phyloP scores from a whole-genome alignment of 2,113 vertebrate genomes.

The Cephalopholis sonnerati region DNA sequence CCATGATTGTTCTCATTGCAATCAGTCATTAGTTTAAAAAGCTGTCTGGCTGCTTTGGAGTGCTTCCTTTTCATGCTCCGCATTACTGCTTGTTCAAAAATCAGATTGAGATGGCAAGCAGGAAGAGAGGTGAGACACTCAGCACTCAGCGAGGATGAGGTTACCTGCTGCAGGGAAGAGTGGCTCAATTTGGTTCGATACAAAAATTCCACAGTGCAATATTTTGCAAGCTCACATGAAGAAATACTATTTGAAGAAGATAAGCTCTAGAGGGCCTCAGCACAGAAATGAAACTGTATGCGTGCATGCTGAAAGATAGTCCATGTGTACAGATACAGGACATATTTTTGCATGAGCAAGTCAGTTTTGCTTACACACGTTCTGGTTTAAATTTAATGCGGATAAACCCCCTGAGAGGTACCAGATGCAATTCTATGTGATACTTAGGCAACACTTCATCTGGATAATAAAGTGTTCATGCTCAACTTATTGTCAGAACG shows the following conservation, averaged over 20 bases:
- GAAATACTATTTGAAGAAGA: not conserved
- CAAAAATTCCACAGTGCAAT: constrained; percentile 18
- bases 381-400: not conserved
- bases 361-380: not conserved
- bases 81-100: constrained; percentile 38
- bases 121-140: not conserved
- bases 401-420: not conserved
- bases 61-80: constrained; percentile 17
- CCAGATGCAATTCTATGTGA: not conserved
- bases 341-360: not conserved
- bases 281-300: not conserved
- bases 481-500: not conserved
- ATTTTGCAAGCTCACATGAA: constrained; percentile 8
- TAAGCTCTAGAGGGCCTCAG: not conserved
- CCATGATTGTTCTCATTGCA: constrained; percentile 54
- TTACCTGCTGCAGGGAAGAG: constrained; percentile 25
- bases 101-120: not conserved
- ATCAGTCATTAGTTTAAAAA: constrained; percentile 72
- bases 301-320: constrained; percentile 5
- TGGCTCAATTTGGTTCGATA: constrained; percentile 1
- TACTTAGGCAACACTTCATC: not conserved
- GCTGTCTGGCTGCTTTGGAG: constrained; percentile 34
- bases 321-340: not conserved
- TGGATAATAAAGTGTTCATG: not conserved
- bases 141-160: not conserved